These are phyloP conservation scores for Phylloscopus whistleri DNA, from an alignment of 2,113 vertebrate genomes.

Conservation along the genomic window DNA sequence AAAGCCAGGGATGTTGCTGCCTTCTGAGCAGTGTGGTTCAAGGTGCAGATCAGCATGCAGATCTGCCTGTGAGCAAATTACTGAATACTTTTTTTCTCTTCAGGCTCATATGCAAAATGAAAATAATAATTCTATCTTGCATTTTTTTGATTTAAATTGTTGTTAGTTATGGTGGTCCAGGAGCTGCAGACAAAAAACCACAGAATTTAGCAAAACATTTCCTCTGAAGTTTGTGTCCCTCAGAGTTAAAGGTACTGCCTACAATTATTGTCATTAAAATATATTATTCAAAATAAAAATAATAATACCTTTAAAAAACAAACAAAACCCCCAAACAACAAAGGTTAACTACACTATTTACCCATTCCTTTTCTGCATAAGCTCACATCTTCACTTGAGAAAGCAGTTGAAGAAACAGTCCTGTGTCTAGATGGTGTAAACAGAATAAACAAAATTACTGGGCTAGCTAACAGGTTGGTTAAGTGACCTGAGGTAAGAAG, in stretches of 20 bases:
- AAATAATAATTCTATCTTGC: not conserved
- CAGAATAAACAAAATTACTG: constrained; percentile 72
- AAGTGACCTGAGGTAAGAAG: constrained; percentile 78
- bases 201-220: not conserved
- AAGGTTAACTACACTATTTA: not conserved
- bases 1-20: not conserved
- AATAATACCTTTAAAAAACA: not conserved
- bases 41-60: not conserved
- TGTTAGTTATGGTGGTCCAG: not conserved
- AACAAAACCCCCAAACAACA: not conserved
- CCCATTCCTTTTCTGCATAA: constrained; percentile 26
- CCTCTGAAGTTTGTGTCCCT: not conserved
- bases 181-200: not conserved
- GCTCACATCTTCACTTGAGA: constrained; percentile 78
- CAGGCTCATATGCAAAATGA: not conserved
- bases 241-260: not conserved
- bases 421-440: constrained; percentile 79
- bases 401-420: constrained; percentile 76
- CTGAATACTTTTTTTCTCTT: not conserved
- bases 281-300: not conserved
- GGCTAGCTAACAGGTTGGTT: constrained; percentile 78
- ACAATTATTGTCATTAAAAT: not conserved
- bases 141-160: not conserved
- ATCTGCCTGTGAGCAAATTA: not conserved
- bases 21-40: not conserved